Percentiles rank a stretch among this genome's conserved stretches.
Conservation (phyloP, 1,140 invertebrate species). For the Metopolophium dirhodum region DNA sequence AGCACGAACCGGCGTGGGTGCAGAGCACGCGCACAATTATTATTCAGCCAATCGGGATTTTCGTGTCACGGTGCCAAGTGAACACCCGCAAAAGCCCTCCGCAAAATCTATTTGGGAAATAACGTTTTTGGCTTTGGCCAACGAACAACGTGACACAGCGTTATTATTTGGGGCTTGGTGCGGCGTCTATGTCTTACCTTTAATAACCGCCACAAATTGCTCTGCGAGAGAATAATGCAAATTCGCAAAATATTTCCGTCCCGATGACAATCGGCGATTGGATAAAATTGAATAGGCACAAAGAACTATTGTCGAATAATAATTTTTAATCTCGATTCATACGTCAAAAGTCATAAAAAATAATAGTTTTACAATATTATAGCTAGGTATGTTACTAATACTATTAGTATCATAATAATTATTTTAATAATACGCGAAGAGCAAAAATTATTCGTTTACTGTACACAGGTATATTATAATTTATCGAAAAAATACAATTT, state of each 20-base stretch:
- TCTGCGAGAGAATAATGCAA: neutral
- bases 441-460: no score
- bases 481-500: no score
- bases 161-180: neutral
- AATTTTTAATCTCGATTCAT: no score
- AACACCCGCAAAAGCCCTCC: neutral
- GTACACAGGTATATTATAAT: no score
- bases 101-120: neutral
- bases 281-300: no score
- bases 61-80: neutral
- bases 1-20: neutral
- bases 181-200: neutral
- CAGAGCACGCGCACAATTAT: neutral
- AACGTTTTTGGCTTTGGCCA: neutral
- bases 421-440: no score
- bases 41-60: neutral
- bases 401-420: no score
- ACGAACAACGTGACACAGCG: neutral
- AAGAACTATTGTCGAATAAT: no score
- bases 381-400: no score
- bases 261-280: no score
- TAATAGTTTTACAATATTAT: no score
- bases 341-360: no score
- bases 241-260: neutral
- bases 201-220: neutral